These are phyloP conservation scores for Platyscapa corneri DNA, from an alignment of 1,140 invertebrate genomes.

Conservation along the genomic window DNA sequence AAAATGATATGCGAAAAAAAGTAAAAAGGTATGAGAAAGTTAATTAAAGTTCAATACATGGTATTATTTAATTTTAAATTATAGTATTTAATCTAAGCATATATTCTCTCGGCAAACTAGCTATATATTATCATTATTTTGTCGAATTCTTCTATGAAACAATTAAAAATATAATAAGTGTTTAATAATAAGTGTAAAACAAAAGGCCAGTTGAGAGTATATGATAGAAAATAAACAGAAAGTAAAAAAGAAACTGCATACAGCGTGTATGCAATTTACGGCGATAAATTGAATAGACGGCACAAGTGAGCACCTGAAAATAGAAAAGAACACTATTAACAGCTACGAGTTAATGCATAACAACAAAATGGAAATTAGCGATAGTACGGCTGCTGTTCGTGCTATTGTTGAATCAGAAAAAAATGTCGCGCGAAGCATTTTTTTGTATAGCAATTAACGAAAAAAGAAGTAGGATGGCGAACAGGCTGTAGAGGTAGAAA, in stretches of 20 bases:
- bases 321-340: conserved; percentile 31
- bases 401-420: not conserved
- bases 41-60: no score
- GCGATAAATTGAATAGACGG: not conserved
- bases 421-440: not conserved
- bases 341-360: conserved; percentile 34
- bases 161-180: conserved; percentile 24
- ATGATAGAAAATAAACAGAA: not conserved
- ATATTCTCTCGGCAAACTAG: not conserved
- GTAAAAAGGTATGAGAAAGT: no score
- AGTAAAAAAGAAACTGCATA: not conserved
- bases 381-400: not conserved
- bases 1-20: no score
- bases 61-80: no score
- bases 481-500: not conserved
- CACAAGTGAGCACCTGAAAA: not conserved
- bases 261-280: conserved; percentile 10
- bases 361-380: conserved; percentile 49
- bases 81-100: not conserved
- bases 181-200: not conserved
- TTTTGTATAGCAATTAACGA: not conserved
- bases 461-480: not conserved
- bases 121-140: not conserved
- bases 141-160: not conserved
- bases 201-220: not conserved